Evolutionary conservation across 2,888 invertebrate genomes (phyloP), one percentile per base, ranked within the genome.

Genomic region (Drosophila multiciliata): DNA sequence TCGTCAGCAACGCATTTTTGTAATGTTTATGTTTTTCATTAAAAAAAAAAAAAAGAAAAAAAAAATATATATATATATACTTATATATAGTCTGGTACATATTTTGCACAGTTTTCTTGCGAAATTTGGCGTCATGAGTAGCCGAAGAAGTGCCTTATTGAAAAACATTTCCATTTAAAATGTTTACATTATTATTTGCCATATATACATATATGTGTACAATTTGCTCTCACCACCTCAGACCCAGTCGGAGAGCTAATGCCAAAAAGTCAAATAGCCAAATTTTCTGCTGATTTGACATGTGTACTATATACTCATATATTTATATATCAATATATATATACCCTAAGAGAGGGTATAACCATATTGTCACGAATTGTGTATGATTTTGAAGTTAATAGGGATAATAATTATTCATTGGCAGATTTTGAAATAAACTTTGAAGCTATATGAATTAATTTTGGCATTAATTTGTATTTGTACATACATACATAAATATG

Each of bases 61-160:
- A 12, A 42, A 3, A 1, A 12, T 9, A n/a, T 12, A 1, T 45
- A 23, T 8, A 15, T 45, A 7, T 45, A 20, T 15, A 15, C 23
- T 3, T 7, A 45, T 8, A 58, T 58, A 32, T 60, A 73, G 36
- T 62, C 62, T 50, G 60, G 32, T 49, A n/a, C n/a, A 38, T 45
- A 45, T 45, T 54, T 45, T 53, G 29, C 36, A 54, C 1, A 42
- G 5, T 45, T 73, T 73, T 79, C 76, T 73, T 65, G 60, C 49
- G 54, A 79, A 80, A 76, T 65, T 60, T 67, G 64, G 17, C 73
- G 66, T 65, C 68, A 80, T 70, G 66, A 80, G 80, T 60, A 53
- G 57, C 73, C 50, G n/a, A 65, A 38, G 32, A 32, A 67, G 55
- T 71, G 42, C 33, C 48, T 48, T 66, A 75, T 79, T 68, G 72